Percentiles rank a stretch among this genome's conserved stretches.
These are phyloP conservation scores for Heliconius charithonia DNA, from an alignment of 2,888 invertebrate species.

Conservation along the genomic window DNA sequence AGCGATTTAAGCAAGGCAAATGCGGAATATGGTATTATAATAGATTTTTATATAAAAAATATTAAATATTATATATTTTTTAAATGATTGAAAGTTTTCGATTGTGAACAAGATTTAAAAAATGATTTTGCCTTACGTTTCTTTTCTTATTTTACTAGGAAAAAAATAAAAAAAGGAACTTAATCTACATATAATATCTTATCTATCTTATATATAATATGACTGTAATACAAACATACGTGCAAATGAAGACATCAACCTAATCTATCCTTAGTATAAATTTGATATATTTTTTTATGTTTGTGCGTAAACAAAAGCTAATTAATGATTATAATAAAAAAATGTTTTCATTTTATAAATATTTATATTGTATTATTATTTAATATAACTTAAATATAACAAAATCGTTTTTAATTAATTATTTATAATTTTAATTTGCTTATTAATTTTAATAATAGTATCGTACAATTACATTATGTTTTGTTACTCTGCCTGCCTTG, in stretches of 20 bases:
- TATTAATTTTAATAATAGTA: not conserved
- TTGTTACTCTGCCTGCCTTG: not conserved
- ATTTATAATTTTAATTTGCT: not conserved
- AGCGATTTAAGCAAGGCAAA: too few species aligned
- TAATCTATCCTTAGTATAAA: slow-evolving; percentile 1
- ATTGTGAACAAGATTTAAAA: too few species aligned
- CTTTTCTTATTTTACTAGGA: not conserved
- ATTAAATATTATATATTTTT: too few species aligned
- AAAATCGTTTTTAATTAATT: not conserved
- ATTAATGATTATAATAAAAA: not conserved
- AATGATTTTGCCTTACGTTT: not conserved
- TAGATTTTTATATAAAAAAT: too few species aligned
- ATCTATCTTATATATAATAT: not conserved
- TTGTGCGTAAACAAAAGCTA: not conserved
- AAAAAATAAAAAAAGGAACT: not conserved
- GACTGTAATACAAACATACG: not conserved
- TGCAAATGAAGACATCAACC: not conserved
- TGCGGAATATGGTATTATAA: too few species aligned
- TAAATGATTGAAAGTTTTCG: too few species aligned
- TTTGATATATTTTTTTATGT: not conserved
- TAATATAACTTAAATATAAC: not conserved
- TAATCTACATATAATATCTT: not conserved
- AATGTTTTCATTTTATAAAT: not conserved
- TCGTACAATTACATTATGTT: not conserved
- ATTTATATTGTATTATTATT: too few species aligned